These are phyloP conservation scores for Megaleporinus macrocephalus DNA, from an alignment of 2,113 vertebrate genomes.

Conservation along the genomic window DNA sequence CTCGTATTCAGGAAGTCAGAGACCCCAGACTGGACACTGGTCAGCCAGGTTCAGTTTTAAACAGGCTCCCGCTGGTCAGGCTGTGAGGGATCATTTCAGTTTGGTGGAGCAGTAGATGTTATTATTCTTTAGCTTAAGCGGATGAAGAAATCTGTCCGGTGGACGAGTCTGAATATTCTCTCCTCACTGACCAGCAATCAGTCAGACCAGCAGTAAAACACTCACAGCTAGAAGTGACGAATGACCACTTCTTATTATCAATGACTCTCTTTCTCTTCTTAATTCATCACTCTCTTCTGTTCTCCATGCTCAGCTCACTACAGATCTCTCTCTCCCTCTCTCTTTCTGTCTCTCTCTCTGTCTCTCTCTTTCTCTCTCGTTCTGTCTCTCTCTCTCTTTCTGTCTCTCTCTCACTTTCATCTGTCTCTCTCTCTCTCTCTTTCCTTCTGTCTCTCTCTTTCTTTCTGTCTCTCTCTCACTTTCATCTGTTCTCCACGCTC, in stretches of 20 bases:
- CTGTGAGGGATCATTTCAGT: background rate
- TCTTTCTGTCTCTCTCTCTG: too few relatives aligned
- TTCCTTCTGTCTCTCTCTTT: too few relatives aligned
- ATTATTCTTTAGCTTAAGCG: background rate
- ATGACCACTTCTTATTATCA: background rate
- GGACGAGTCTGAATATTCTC: background rate
- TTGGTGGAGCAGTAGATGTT: background rate
- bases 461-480: too few relatives aligned
- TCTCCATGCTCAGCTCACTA: too few relatives aligned
- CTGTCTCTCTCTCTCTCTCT: too few relatives aligned
- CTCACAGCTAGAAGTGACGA: background rate
- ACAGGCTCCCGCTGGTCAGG: background rate
- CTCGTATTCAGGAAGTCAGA: background rate
- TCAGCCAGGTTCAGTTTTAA: background rate
- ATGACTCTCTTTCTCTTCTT: too few relatives aligned
- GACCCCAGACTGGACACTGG: background rate
- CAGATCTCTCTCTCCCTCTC: background rate
- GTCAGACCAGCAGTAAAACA: background rate
- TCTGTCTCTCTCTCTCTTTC: too few relatives aligned
- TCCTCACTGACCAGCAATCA: background rate
- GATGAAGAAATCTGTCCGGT: background rate
- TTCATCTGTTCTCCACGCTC: too few relatives aligned
- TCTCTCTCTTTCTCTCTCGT: too few relatives aligned
- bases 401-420: too few relatives aligned
- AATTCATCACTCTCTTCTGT: background rate